Base-by-base conservation (phyloP, 2,113 vertebrate genomes). In the Anser cygnoides region DNA sequence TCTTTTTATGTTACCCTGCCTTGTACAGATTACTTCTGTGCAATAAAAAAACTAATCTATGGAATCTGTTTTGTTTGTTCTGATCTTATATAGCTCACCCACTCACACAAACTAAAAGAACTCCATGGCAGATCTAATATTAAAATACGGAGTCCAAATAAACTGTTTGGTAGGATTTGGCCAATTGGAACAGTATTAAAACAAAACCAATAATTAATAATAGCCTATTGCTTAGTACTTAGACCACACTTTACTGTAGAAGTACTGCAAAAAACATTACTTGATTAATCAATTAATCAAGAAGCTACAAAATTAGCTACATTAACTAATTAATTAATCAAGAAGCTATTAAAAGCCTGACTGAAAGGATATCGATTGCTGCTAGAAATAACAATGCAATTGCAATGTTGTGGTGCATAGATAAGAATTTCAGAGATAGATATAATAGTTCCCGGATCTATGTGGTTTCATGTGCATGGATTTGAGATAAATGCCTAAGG, bases 241-340 rank as follows among this genome's bases (percentile, higher is more conserved):
- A 77, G 13, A 73, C 21, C 25, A 72, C 41, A 66, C 46, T 72
- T 79, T 83, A 61, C 22, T 79, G 72, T 54, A 80, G 31, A 89
- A 61, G 59, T 66, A 73, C 54, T 84, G 19, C 55, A 13, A 65
- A 89, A 92, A 93, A 50, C 26, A 89, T 71, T 90, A 87, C 31
- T 82, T 90, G 52, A 78, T 90, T 82, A 82, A 85, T 91, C 93
- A 91, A 76, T 94, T 89, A 93, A 88, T 88, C 85, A 86, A 85
- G 66, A 76, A 93, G 49, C 16, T 87, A 75, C 85, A 95, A 88
- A 94, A 94, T 91, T 96, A 96, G 46, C 57, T 78, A 87, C 43
- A 89, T 93, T 68, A 89, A 78, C 57, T 94, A 95, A 92, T 94
- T 86, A 94, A 86, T 95, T 91, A 90, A 92, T 95, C 86, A 93